phyloP scores from a whole-genome alignment of 2,797 vertebrate species.

The Amazona ochrocephala region DNA sequence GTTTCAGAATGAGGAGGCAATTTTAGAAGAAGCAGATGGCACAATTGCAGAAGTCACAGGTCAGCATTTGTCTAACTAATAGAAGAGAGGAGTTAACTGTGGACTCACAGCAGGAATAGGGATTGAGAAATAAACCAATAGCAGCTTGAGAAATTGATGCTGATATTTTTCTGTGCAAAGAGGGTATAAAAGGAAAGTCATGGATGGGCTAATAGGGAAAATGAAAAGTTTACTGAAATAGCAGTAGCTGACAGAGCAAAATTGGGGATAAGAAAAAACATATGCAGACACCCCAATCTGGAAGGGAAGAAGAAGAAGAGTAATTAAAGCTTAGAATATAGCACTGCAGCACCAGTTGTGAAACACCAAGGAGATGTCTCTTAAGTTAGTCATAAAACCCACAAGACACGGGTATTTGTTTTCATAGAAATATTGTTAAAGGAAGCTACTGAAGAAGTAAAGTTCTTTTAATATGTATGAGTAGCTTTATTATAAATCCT shows the following conservation, averaged over 20 bases:
- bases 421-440: constrained; percentile 24
- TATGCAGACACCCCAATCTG: neutral
- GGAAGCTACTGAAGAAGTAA: constrained; percentile 25
- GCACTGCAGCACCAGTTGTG: constrained; percentile 2
- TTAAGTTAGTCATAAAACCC: constrained; percentile 27
- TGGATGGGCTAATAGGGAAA: neutral
- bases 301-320: neutral
- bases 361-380: constrained; percentile 20
- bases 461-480: constrained; percentile 68
- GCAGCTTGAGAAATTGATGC: neutral
- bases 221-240: neutral
- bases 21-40: neutral
- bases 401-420: constrained; percentile 29
- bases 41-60: neutral
- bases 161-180: neutral
- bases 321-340: constrained; percentile 49
- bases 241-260: neutral
- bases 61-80: neutral
- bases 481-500: constrained; percentile 59
- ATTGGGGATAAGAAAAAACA: neutral
- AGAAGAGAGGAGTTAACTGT: neutral
- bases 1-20: neutral
- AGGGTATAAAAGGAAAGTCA: neutral
- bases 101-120: neutral
- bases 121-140: neutral